Percentiles rank a stretch among this genome's conserved stretches.
phyloP scores from a whole-genome alignment of 2,888 invertebrate genomes.

The Lithosia quadra region DNA sequence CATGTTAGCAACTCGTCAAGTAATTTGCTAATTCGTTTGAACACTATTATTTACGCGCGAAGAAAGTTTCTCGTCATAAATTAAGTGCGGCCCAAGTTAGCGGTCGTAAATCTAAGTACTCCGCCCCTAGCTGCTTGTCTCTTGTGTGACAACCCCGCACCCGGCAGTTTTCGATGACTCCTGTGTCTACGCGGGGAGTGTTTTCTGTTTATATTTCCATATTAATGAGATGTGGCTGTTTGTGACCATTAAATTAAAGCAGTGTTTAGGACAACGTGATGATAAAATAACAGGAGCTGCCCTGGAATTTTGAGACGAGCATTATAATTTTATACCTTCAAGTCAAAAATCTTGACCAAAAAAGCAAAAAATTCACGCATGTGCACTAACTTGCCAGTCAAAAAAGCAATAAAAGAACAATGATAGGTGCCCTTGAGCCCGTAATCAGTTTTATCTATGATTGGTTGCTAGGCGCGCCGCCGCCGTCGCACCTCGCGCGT shows the following conservation, averaged over 20 bases:
- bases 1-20: slow-evolving; percentile 38
- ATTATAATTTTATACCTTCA: neutral
- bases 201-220: slow-evolving; percentile 22
- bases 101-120: slow-evolving; percentile 61
- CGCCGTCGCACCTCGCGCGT: no score
- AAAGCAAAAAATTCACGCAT: no score
- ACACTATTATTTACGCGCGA: slow-evolving; percentile 63
- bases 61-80: slow-evolving; percentile 70
- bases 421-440: no score
- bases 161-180: slow-evolving; percentile 54
- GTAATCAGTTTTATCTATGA: no score
- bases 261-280: slow-evolving; percentile 5
- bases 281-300: neutral
- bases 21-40: slow-evolving; percentile 59
- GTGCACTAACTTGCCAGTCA: no score
- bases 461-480: no score
- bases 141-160: slow-evolving; percentile 59
- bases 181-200: slow-evolving; percentile 38
- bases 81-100: slow-evolving; percentile 63
- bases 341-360: no score
- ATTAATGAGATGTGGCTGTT: slow-evolving; percentile 12
- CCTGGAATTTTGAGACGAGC: neutral
- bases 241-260: slow-evolving; percentile 15
- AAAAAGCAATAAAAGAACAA: no score
- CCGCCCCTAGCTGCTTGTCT: slow-evolving; percentile 54